phyloP scores from a whole-genome alignment of 2,113 vertebrate genomes.

The Aldabrachelys gigantea region DNA sequence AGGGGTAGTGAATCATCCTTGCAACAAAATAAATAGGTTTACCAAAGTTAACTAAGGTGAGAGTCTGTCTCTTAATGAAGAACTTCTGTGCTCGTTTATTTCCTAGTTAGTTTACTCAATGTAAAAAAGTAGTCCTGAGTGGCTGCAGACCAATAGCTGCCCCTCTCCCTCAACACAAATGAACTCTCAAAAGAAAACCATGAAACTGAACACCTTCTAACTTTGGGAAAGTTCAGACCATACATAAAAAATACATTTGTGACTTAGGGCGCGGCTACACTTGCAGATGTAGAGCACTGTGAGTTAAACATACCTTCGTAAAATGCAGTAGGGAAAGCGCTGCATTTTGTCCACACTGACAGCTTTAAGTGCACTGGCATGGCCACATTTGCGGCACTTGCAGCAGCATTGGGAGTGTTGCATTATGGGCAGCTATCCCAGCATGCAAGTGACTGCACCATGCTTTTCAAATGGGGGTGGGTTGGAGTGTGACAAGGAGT shows the following conservation, averaged over 20 bases:
- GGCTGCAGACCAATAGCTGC: not conserved
- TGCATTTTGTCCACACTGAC: too few species aligned
- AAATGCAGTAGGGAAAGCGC: too few species aligned
- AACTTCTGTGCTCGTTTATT: not conserved
- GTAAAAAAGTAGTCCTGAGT: conserved; percentile 20
- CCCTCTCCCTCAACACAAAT: not conserved
- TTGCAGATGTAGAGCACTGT: too few species aligned
- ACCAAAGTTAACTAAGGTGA: conserved; percentile 15
- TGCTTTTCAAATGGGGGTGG: too few species aligned
- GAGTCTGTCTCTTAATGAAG: conserved; percentile 5
- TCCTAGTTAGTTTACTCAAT: not conserved
- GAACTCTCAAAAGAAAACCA: not conserved
- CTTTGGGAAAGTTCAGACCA: not conserved
- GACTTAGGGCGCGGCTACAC: not conserved
- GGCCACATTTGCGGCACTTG: too few species aligned
- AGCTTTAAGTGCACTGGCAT: too few species aligned
- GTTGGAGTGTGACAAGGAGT: too few species aligned
- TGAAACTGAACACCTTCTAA: not conserved
- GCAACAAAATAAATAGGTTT: not conserved
- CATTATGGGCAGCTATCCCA: too few species aligned
- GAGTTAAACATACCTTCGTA: too few species aligned
- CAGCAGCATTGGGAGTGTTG: too few species aligned
- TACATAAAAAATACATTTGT: not conserved
- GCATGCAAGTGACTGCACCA: too few species aligned
- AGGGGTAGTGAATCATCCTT: conserved; percentile 3